Evolutionary conservation across 37 sponge, comb jelly and placozoan species (phyloP).

Genomic region (Diacarnus erythraeanus): DNA sequence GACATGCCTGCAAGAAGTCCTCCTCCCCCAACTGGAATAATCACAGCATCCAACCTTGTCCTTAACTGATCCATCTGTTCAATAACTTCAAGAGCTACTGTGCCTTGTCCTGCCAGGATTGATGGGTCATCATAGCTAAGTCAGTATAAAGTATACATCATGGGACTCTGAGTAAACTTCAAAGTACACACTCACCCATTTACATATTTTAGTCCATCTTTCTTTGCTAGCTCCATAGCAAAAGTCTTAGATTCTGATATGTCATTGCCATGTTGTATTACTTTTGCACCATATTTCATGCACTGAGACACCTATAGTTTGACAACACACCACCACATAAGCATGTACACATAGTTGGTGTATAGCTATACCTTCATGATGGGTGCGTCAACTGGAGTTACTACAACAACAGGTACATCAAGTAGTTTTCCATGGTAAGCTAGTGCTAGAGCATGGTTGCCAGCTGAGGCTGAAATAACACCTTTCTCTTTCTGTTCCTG

Average conservation of each 20-base stretch:
- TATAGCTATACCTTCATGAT: conserved; percentile 78
- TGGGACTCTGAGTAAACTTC: background rate
- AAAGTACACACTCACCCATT: conserved; percentile 65
- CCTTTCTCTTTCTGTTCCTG: conserved; percentile 67
- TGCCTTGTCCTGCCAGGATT: conserved; percentile 87
- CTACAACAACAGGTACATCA: conserved; percentile 75
- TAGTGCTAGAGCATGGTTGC: conserved; percentile 88
- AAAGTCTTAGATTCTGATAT: conserved; percentile 74
- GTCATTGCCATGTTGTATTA: conserved; percentile 55
- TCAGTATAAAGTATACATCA: background rate
- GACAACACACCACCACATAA: too few relatives aligned
- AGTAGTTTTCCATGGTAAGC: conserved; percentile 81
- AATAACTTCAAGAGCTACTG: conserved; percentile 78
- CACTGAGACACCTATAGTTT: conserved; percentile 61
- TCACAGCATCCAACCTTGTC: conserved; percentile 62
- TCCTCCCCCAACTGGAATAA: conserved; percentile 91
- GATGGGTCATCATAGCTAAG: conserved; percentile 77
- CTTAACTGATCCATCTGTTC: conserved; percentile 68
- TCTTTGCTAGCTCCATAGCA: conserved; percentile 51
- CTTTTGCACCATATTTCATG: conserved; percentile 57
- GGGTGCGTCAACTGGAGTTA: conserved; percentile 82
- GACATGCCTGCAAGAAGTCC: conserved; percentile 88
- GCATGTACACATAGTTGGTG: too few relatives aligned
- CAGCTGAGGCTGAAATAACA: conserved; percentile 93
- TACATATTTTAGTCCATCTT: conserved; percentile 60